phyloP scores from a whole-genome alignment of 2,113 vertebrate species.

The Kobus ellipsiprymnus region DNA sequence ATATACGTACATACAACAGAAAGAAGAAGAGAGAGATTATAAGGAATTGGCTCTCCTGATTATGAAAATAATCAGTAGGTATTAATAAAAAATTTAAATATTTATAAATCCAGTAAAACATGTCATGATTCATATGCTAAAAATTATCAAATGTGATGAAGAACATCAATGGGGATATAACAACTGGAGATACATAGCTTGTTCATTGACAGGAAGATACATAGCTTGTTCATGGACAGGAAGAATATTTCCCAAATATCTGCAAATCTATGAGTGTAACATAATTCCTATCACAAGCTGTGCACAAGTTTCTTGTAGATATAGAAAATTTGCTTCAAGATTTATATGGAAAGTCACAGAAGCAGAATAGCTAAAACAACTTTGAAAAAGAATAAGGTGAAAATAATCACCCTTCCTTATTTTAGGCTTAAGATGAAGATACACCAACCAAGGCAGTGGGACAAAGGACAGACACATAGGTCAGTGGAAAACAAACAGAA shows the following conservation, averaged over 20 bases:
- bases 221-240: neutral
- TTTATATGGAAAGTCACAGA: neutral
- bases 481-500: neutral
- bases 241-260: neutral
- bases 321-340: neutral
- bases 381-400: neutral
- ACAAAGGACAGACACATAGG: neutral
- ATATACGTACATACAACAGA: neutral
- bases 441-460: neutral
- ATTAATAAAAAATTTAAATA: neutral
- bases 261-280: neutral
- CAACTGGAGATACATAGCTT: neutral
- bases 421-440: neutral
- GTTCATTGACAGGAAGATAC: neutral
- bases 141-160: neutral
- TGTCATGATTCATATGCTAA: neutral
- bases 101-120: neutral
- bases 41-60: neutral
- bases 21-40: neutral
- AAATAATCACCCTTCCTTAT: neutral
- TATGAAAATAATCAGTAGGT: neutral
- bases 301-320: neutral
- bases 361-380: neutral
- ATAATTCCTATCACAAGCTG: neutral
- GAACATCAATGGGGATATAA: neutral